These are phyloP conservation scores for Heterotis niloticus DNA, from an alignment of 2,113 vertebrate species.

Conservation along the genomic window DNA sequence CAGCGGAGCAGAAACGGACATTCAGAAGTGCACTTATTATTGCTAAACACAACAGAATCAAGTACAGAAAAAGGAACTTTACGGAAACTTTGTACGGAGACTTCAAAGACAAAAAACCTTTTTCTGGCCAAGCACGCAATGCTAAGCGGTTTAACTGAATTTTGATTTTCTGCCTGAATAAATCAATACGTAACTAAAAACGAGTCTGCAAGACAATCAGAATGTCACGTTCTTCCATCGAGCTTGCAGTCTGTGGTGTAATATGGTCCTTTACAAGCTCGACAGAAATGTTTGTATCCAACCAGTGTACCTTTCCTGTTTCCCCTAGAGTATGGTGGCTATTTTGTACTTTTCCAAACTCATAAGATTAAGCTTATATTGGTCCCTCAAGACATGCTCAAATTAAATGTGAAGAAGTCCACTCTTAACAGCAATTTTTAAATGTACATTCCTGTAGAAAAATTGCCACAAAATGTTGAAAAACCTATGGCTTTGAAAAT, in stretches of 20 bases:
- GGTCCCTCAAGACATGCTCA: constrained; percentile 29
- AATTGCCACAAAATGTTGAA: constrained; percentile 22
- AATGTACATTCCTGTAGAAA: constrained; percentile 29
- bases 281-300: not conserved
- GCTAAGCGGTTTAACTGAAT: not conserved
- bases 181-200: constrained; percentile 11
- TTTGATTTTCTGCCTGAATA: not conserved
- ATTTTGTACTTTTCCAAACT: not conserved
- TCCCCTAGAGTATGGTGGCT: not conserved
- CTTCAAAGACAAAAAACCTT: not conserved
- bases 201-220: not conserved
- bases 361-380: constrained; percentile 8
- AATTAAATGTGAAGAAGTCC: constrained; percentile 17
- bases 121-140: not conserved
- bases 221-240: constrained; percentile 2
- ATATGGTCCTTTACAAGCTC: constrained; percentile 2
- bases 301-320: not conserved
- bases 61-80: not conserved
- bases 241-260: constrained; percentile 11
- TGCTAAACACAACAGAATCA: not conserved
- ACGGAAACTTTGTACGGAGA: too few relatives aligned
- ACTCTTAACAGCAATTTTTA: constrained; percentile 17
- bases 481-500: constrained; percentile 31
- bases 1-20: not conserved
- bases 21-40: constrained; percentile 23